These are phyloP conservation scores for Xestia ashworthii DNA, from an alignment of 2,888 invertebrate genomes.

Conservation along the genomic window DNA sequence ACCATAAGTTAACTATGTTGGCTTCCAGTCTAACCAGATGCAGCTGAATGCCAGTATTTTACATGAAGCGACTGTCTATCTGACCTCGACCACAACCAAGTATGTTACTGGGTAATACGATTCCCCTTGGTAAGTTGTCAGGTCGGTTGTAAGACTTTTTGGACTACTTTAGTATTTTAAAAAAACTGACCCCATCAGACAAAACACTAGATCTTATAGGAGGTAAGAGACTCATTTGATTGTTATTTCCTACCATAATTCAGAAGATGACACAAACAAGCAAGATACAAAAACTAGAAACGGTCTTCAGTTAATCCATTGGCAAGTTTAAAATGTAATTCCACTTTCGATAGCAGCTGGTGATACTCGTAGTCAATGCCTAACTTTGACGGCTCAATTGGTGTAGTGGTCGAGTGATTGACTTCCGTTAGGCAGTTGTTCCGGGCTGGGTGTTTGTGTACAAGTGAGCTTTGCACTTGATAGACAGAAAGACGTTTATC, in stretches of 20 bases:
- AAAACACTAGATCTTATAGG: background rate
- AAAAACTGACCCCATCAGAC: background rate
- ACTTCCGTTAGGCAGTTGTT: slow-evolving; percentile 18
- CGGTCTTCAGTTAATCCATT: background rate
- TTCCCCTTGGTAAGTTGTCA: too few species aligned
- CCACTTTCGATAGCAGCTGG: background rate
- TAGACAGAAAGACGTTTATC: background rate
- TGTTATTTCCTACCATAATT: background rate
- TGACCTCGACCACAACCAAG: too few species aligned
- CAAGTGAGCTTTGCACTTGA: background rate
- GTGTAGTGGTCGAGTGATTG: slow-evolving; percentile 9
- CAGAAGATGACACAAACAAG: background rate
- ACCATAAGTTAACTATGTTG: too few species aligned
- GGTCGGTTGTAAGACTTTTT: too few species aligned
- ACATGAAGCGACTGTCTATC: too few species aligned
- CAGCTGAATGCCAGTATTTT: too few species aligned
- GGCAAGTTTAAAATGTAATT: background rate
- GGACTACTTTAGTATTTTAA: too few species aligned
- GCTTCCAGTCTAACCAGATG: too few species aligned
- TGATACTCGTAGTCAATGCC: too few species aligned
- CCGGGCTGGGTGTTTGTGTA: slow-evolving; percentile 9
- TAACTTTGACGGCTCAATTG: slow-evolving; percentile 10
- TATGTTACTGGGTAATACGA: too few species aligned
- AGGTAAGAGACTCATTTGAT: background rate
- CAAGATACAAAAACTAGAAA: background rate